Conservation (phyloP, 2,888 invertebrate genomes). For the Latrodectus elegans region DNA sequence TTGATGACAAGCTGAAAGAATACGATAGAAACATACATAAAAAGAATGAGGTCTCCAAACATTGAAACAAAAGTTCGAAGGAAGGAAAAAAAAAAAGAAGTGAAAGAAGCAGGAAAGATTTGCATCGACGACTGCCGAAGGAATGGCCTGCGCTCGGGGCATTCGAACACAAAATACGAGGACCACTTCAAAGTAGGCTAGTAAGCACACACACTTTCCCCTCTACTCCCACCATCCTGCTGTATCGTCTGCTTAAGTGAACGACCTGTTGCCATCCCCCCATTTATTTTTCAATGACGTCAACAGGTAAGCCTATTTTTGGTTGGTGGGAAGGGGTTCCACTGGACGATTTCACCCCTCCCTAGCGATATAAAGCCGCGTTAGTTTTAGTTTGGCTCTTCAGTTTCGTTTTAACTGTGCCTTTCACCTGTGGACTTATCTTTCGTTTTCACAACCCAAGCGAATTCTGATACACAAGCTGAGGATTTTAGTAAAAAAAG, state of each 20-base stretch:
- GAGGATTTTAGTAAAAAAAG: too few species aligned
- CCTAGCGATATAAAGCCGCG: conserved; percentile 66
- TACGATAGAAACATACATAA: conserved; percentile 16
- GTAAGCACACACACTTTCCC: conserved; percentile 27
- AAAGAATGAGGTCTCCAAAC: conserved; percentile 50
- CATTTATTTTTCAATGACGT: conserved; percentile 15
- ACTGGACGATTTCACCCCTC: conserved; percentile 54
- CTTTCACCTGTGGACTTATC: conserved; percentile 49
- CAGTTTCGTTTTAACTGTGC: conserved; percentile 34
- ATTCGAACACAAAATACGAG: conserved; percentile 52
- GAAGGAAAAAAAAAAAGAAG: conserved; percentile 20
- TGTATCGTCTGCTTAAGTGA: conserved; percentile 52
- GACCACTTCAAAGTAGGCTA: conserved; percentile 68
- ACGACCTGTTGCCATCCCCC: conserved; percentile 53
- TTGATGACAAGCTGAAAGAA: not conserved
- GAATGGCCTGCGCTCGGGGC: conserved; percentile 41
- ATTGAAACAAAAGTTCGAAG: conserved; percentile 6
- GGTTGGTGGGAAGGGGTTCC: conserved; percentile 66
- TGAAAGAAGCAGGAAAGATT: conserved; percentile 65
- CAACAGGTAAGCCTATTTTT: conserved; percentile 69
- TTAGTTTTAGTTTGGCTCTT: conserved; percentile 56
- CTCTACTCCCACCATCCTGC: conserved; percentile 14
- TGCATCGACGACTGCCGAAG: conserved; percentile 56
- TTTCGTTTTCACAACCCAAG: not conserved
- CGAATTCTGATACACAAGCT: too few species aligned